Evolutionary conservation across 30 jellyfish, hydroid and myxozoan species (phyloP).

Genomic region (Sanderia malayensis): DNA sequence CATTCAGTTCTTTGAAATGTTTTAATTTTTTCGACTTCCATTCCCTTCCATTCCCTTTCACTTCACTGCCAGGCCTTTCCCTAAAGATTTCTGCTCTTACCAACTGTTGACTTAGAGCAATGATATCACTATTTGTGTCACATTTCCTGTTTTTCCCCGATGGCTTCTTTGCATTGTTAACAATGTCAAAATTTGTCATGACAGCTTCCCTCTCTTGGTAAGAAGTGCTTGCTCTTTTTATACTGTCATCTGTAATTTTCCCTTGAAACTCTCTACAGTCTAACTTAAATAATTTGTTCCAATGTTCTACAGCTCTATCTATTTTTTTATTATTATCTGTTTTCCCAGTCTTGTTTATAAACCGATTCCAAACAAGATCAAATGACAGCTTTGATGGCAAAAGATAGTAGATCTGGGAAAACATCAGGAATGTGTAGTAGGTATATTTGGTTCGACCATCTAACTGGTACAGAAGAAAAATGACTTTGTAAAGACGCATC

Average conservation of each 20-base stretch:
- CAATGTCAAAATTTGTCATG: slow-evolving; percentile 20
- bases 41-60: too few species aligned
- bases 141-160: slow-evolving; percentile 31
- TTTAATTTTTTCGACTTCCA: slow-evolving; percentile 8
- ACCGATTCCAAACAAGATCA: slow-evolving; percentile 24
- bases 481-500: slow-evolving; percentile 17
- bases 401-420: slow-evolving; percentile 18
- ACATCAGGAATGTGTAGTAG: slow-evolving; percentile 6
- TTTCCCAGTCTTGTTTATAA: slow-evolving; percentile 14
- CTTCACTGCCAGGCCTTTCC: slow-evolving; percentile 41
- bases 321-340: slow-evolving; percentile 1
- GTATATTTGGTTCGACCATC: slow-evolving; percentile 17
- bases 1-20: slow-evolving; percentile 8
- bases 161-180: slow-evolving; percentile 33
- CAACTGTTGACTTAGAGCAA: slow-evolving; percentile 31
- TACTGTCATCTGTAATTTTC: slow-evolving; percentile 5
- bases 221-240: slow-evolving; percentile 18
- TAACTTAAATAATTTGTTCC: slow-evolving; percentile 8
- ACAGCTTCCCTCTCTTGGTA: slow-evolving; percentile 35
- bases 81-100: slow-evolving; percentile 19
- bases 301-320: slow-evolving; percentile 24
- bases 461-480: slow-evolving; percentile 1
- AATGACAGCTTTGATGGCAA: slow-evolving; percentile 27
- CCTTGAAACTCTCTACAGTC: slow-evolving; percentile 34
- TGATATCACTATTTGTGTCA: slow-evolving; percentile 23